Percentiles rank a stretch among this genome's conserved stretches.
These are phyloP conservation scores for Cinara cedri DNA, from an alignment of 2,888 invertebrate species.

Conservation along the genomic window DNA sequence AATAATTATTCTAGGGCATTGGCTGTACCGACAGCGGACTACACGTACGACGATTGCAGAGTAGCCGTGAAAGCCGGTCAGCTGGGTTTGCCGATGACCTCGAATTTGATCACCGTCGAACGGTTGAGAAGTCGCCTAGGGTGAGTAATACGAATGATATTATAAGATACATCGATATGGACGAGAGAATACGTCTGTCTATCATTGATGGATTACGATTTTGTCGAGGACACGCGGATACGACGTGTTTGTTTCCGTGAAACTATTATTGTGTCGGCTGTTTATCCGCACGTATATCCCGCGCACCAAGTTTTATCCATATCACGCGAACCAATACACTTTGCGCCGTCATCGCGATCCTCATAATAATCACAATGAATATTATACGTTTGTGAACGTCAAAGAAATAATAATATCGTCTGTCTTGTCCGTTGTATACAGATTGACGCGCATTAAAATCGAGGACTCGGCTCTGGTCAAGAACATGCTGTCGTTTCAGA, in stretches of 20 bases:
- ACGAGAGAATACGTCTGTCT: no score
- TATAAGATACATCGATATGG: background rate
- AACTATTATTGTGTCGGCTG: background rate
- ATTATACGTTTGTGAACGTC: no score
- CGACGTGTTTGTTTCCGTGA: background rate
- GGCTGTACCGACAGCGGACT: constrained; percentile 85
- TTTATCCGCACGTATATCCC: no score
- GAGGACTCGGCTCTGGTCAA: constrained; percentile 50
- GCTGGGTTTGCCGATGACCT: constrained; percentile 77
- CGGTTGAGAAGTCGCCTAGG: constrained; percentile 78
- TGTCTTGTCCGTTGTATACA: background rate
- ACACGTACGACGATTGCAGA: constrained; percentile 90
- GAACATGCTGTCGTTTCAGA: constrained; percentile 50
- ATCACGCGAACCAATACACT: background rate
- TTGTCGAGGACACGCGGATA: background rate
- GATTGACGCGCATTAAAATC: constrained; percentile 46
- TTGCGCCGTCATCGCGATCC: background rate
- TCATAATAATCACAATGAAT: no score
- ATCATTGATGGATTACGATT: no score
- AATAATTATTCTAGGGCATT: constrained; percentile 72
- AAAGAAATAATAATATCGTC: background rate
- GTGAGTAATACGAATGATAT: constrained; percentile 65
- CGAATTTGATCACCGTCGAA: constrained; percentile 77
- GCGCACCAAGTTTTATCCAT: no score
- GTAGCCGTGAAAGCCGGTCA: constrained; percentile 84